phyloP scores from a whole-genome alignment of 2,113 vertebrate genomes.

The Melanerpes aurifrons region DNA sequence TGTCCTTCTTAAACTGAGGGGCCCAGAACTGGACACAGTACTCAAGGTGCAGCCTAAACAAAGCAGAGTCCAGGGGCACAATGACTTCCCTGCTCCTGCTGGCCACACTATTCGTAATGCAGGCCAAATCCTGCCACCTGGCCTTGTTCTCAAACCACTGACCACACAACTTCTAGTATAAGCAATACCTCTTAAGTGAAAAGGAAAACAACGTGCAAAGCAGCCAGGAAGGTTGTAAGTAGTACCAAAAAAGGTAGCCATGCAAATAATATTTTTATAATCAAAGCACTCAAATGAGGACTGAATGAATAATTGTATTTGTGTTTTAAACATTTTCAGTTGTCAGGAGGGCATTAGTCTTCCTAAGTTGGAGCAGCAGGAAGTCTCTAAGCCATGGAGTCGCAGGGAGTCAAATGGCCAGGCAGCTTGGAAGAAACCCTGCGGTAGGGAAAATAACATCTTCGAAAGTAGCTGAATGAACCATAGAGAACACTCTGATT shows the following conservation, averaged over 20 bases:
- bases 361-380: not conserved
- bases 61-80: no score
- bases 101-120: no score
- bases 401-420: not conserved
- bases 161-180: not conserved
- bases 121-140: not conserved
- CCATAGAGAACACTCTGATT: not conserved
- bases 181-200: not conserved
- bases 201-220: constrained; percentile 12
- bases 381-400: not conserved
- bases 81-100: no score
- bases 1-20: no score
- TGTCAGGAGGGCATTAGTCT: not conserved
- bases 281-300: not conserved
- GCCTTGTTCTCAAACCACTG: not conserved
- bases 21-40: no score
- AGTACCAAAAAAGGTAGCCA: constrained; percentile 35
- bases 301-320: not conserved
- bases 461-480: not conserved
- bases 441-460: not conserved
- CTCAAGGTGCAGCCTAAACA: no score
- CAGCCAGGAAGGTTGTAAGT: constrained; percentile 8
- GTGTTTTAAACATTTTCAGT: not conserved
- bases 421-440: not conserved
- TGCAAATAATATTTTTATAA: constrained; percentile 44